phyloP scores from a whole-genome alignment of 1,140 invertebrate genomes.

The Drosophila ercepeae region DNA sequence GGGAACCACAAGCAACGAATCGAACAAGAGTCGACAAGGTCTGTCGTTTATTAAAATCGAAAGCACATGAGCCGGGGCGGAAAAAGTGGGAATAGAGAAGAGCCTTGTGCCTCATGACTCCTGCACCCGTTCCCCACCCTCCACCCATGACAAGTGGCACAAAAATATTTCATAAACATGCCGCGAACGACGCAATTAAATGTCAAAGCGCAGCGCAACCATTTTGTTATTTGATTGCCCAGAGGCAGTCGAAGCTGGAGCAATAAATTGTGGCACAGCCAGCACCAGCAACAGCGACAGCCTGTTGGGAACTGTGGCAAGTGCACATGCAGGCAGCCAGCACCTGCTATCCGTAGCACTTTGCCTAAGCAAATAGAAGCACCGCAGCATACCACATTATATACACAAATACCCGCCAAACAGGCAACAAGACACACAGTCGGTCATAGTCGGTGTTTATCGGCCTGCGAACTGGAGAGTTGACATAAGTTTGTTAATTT shows the following conservation, averaged over 20 bases:
- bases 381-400: background rate
- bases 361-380: conserved; percentile 31
- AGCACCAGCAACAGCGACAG: background rate
- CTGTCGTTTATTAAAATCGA: conserved; percentile 52
- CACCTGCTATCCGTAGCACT: conserved; percentile 25
- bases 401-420: background rate
- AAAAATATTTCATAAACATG: conserved; percentile 57
- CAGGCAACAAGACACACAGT: conserved; percentile 4
- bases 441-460: conserved; percentile 6
- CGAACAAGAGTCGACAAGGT: conserved; percentile 25
- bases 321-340: conserved; percentile 3
- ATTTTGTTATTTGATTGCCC: conserved; percentile 58
- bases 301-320: conserved; percentile 32
- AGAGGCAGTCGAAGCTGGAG: conserved; percentile 39
- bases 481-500: conserved; percentile 38
- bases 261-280: conserved; percentile 42
- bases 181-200: conserved; percentile 48
- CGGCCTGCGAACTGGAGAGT: background rate
- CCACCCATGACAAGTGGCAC: conserved; percentile 18
- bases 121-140: too few relatives aligned
- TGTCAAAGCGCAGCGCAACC: conserved; percentile 51
- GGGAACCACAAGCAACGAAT: conserved; percentile 3
- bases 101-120: background rate
- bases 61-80: conserved; percentile 7
- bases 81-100: background rate